These are phyloP conservation scores for Nanorana parkeri DNA, from an alignment of 2,113 vertebrate species.

Conservation along the genomic window DNA sequence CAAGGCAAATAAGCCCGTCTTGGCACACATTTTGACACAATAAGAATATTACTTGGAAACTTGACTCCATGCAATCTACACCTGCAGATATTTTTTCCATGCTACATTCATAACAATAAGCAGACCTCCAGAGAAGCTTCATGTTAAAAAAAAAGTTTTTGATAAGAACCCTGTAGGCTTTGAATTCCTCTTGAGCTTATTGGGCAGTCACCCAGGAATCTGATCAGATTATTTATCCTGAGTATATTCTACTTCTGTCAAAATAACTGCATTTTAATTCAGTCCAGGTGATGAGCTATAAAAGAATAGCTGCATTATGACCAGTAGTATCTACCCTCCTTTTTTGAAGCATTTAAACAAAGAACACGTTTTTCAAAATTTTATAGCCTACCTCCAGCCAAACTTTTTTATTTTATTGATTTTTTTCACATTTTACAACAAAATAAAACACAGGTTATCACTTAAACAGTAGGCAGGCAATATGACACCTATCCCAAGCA, in stretches of 20 bases:
- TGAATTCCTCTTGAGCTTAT: slow-evolving; percentile 73
- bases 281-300: slow-evolving; percentile 79
- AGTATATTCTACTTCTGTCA: slow-evolving; percentile 71
- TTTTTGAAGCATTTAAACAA: slow-evolving; percentile 72
- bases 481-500: no score
- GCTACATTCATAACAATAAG: slow-evolving; percentile 74
- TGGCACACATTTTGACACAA: slow-evolving; percentile 67
- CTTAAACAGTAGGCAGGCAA: no score
- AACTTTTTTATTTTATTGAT: no score
- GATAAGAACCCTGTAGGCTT: slow-evolving; percentile 72
- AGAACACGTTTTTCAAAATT: no score
- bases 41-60: slow-evolving; percentile 65
- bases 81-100: slow-evolving; percentile 77
- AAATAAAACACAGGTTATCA: no score
- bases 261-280: slow-evolving; percentile 81
- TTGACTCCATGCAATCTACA: slow-evolving; percentile 68
- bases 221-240: slow-evolving; percentile 73
- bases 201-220: slow-evolving; percentile 77
- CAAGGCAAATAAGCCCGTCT: slow-evolving; percentile 68
- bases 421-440: no score
- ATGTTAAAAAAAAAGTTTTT: slow-evolving; percentile 61
- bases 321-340: slow-evolving; percentile 77
- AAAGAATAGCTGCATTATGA: slow-evolving; percentile 75
- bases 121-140: slow-evolving; percentile 79
- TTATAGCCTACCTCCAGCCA: no score